These are phyloP conservation scores for Eupithecia inturbata DNA, from an alignment of 2,888 invertebrate species.

Conservation along the genomic window DNA sequence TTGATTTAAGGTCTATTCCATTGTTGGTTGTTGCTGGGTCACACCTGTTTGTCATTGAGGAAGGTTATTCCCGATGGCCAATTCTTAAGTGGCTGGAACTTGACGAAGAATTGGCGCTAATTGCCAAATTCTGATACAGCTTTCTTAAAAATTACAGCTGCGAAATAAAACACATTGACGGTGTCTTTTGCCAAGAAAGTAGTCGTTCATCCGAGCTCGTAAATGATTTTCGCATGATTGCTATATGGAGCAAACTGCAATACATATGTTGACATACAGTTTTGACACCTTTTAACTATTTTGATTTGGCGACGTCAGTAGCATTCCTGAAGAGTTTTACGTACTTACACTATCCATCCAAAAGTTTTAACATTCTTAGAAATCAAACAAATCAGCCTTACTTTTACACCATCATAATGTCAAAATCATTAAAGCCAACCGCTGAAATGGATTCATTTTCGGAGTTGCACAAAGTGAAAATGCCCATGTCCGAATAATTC, in stretches of 20 bases:
- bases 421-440: slow-evolving; percentile 21
- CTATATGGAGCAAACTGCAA: not conserved
- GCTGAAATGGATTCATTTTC: slow-evolving; percentile 27
- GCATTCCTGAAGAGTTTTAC: not conserved
- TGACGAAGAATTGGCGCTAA: not conserved
- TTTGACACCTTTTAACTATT: not conserved
- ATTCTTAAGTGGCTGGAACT: slow-evolving; percentile 18
- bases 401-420: slow-evolving; percentile 10
- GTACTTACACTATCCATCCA: not conserved
- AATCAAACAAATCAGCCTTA: not conserved
- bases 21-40: slow-evolving; percentile 50
- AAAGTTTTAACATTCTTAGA: not conserved
- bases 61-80: slow-evolving; percentile 36
- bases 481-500: slow-evolving; percentile 56
- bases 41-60: slow-evolving; percentile 54
- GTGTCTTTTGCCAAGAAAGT: not conserved
- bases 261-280: too few species aligned
- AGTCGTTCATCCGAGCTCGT: not conserved
- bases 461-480: slow-evolving; percentile 44
- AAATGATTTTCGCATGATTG: too few species aligned
- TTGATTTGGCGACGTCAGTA: not conserved
- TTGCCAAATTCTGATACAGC: not conserved
- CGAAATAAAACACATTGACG: not conserved
- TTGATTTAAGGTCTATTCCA: slow-evolving; percentile 71
- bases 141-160: not conserved